Evolutionary conservation across 2,888 invertebrate genomes (phyloP).

Genomic region (Volucella inanis): DNA sequence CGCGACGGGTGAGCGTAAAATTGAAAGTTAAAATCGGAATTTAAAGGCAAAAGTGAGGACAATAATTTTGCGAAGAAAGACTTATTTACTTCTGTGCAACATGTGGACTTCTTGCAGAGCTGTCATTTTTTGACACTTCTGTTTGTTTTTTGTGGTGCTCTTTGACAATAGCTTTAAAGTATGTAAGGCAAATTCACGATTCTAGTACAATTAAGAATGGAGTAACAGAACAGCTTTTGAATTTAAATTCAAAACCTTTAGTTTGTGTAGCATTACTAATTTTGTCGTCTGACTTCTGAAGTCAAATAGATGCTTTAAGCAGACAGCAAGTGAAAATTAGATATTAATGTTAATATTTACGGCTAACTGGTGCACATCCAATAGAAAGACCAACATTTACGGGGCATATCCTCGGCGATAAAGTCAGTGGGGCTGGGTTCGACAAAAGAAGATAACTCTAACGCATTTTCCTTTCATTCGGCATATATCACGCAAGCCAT

Average conservation of each 20-base stretch:
- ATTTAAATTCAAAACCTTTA: background rate
- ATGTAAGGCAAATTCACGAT: background rate
- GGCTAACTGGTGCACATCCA: too few species aligned
- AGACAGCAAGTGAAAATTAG: too few species aligned
- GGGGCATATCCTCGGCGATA: too few species aligned
- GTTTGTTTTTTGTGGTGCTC: background rate
- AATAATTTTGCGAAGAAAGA: background rate
- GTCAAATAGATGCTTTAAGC: too few species aligned
- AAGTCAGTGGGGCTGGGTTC: too few species aligned
- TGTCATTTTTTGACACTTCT: slow-evolving; percentile 11
- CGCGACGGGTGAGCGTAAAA: background rate
- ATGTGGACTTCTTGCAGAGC: background rate
- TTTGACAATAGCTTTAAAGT: rapidly evolving
- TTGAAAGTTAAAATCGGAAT: background rate
- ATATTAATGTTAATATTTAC: too few species aligned
- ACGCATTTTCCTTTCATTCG: too few species aligned
- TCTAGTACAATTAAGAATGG: background rate
- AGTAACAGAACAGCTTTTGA: background rate
- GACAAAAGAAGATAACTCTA: too few species aligned
- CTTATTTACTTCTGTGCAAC: slow-evolving; percentile 12
- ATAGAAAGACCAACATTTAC: too few species aligned
- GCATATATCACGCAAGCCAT: too few species aligned
- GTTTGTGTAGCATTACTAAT: too few species aligned
- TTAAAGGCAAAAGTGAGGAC: background rate
- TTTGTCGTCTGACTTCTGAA: too few species aligned